phyloP scores from a whole-genome alignment of 2,797 vertebrate genomes.

The Arctocebus calabarensis region DNA sequence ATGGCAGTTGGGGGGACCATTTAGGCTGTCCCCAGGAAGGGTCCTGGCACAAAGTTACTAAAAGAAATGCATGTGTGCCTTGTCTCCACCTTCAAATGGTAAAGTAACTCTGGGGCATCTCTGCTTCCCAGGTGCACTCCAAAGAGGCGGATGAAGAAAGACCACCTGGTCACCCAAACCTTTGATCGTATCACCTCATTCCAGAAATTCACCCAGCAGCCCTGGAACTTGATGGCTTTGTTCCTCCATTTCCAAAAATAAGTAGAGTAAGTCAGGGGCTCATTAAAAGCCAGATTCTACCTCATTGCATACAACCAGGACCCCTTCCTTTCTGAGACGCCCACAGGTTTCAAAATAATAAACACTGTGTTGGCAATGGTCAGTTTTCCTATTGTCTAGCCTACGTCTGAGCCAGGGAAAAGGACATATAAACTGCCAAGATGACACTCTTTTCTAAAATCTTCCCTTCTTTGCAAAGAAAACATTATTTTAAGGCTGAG shows the following conservation, averaged over 20 bases:
- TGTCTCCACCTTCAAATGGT: not conserved
- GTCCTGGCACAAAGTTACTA: not conserved
- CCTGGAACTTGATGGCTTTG: not conserved
- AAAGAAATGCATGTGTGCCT: not conserved
- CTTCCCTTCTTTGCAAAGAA: not conserved
- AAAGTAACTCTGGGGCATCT: not conserved
- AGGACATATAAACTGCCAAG: not conserved
- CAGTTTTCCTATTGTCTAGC: not conserved
- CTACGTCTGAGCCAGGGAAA: not conserved
- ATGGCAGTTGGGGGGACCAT: not conserved
- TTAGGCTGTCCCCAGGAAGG: not conserved
- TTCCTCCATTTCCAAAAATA: not conserved
- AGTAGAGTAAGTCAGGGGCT: not conserved
- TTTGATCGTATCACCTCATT: not conserved
- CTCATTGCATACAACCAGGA: not conserved
- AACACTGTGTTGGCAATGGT: not conserved
- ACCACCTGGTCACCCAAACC: not conserved
- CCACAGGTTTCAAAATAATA: not conserved
- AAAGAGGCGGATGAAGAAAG: accelerated
- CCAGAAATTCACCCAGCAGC: not conserved
- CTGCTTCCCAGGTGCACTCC: not conserved
- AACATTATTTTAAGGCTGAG: conserved; percentile 7
- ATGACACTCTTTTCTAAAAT: not conserved
- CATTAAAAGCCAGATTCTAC: not conserved
- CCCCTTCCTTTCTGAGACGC: not conserved